Evolutionary conservation across 2,888 invertebrate species (phyloP), one percentile per base, ranked within the genome.

Genomic region (Synergus umbraculus): DNA sequence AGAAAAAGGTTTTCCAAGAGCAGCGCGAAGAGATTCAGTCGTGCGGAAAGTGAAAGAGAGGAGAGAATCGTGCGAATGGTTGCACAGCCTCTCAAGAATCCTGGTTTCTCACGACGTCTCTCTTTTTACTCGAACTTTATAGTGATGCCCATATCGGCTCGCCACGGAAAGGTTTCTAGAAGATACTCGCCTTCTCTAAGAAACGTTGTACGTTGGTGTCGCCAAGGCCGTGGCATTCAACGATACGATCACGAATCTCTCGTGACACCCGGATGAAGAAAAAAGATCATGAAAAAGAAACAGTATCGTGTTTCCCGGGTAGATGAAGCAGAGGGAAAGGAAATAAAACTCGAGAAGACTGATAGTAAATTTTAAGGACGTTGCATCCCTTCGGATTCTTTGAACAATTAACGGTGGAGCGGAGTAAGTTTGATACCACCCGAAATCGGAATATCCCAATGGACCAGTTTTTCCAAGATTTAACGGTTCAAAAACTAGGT

Each of bases 31-130:
- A 69, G 44, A 49, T 43, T 29, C 64, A 63, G 66, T 64, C 76
- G 15, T 41, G 82, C 76, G 54, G 13, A 69, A 15, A 77, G 80
- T 76, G 82, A 80, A 66, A 78, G 64, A 67, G 69, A 79, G 73
- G 69, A 78, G 79, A 78, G 78, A 78, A 80, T 77, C 78, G 80
- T 82, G 80, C 79, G 77, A 77, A 82, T 78, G 76, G 63, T 67
- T 67, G 65, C 77, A 76, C 77, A 76, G 60, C 63, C 4, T 82
- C 82, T 78, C 78, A 77, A 81, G 82, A 80, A 79, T 78, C 78
- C 78, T 46, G 76, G 81, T 80, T 83, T 84, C 84, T 84, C 84
- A 80, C 82, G 83, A 63, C 78, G 67, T 69, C 43, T 43, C 63
- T 22, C 63, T 83, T 83, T 81, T 83, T 83, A 81, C 69, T 41